A percentile compares a stretch with the other conserved stretches of the same genome.
phyloP scores from a whole-genome alignment of 1,140 invertebrate genomes.

The Drosophila nannoptera region DNA sequence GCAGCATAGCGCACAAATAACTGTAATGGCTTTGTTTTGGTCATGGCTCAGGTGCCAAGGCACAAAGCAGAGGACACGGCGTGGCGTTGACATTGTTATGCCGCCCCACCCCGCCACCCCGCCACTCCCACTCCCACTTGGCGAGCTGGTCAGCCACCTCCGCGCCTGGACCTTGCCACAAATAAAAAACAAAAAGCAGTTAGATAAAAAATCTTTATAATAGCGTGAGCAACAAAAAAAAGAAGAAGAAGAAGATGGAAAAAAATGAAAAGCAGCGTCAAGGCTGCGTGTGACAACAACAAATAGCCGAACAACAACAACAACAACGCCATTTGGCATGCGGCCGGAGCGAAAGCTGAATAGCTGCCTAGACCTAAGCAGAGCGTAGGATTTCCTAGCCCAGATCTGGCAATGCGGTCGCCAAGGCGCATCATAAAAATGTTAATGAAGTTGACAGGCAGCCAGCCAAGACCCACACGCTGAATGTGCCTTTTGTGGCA shows the following conservation, averaged over 20 bases:
- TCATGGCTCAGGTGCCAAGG: conserved; percentile 69
- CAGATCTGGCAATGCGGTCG: conserved; percentile 67
- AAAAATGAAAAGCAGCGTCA: conserved; percentile 51
- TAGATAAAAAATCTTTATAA: conserved; percentile 75
- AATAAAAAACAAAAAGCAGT: conserved; percentile 68
- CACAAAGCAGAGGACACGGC: conserved; percentile 54
- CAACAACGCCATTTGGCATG: conserved; percentile 25
- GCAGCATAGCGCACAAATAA: conserved; percentile 74
- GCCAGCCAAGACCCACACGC: conserved; percentile 40
- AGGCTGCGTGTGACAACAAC: conserved; percentile 63
- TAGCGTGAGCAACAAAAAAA: conserved; percentile 40
- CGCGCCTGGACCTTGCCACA: conserved; percentile 32
- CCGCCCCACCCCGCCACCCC: background rate
- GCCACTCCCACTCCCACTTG: background rate
- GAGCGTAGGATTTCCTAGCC: conserved; percentile 20
- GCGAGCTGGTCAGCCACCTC: background rate
- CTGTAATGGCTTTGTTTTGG: conserved; percentile 75
- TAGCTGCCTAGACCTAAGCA: conserved; percentile 19
- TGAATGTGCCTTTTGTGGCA: conserved; percentile 39
- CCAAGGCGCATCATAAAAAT: conserved; percentile 77
- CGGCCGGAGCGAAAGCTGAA: conserved; percentile 28
- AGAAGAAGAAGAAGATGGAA: background rate
- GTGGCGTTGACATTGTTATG: conserved; percentile 61
- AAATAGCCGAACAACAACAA: conserved; percentile 40
- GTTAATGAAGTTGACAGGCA: conserved; percentile 70